A percentile compares a stretch with the other conserved stretches of the same genome.
Evolutionary conservation across 1,140 invertebrate genomes (phyloP).

Genomic region (Oedothorax gibbosus): DNA sequence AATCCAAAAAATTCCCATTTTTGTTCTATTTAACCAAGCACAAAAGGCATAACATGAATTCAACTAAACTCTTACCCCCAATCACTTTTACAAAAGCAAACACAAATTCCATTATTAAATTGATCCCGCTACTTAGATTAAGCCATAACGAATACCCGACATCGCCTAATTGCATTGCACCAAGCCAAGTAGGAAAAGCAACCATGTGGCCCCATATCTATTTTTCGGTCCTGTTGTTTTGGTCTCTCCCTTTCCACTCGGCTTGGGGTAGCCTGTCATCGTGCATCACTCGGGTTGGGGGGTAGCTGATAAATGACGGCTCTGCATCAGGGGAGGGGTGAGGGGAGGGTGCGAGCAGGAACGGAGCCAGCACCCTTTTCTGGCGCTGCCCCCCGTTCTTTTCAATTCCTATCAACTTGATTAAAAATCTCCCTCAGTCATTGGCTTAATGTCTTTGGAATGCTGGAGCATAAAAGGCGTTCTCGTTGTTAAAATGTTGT

Average conservation of each 20-base stretch:
- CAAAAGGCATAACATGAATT: too few relatives aligned
- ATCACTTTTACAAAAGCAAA: too few relatives aligned
- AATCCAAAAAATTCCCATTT: too few relatives aligned
- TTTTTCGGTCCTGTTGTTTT: slow-evolving; percentile 48
- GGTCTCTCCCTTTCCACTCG: slow-evolving; percentile 34
- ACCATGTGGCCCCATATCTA: slow-evolving; percentile 29
- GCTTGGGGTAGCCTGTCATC: slow-evolving; percentile 54
- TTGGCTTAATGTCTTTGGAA: slow-evolving; percentile 60
- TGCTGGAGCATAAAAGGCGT: slow-evolving; percentile 39
- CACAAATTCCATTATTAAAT: slow-evolving; percentile 50
- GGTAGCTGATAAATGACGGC: slow-evolving; percentile 52
- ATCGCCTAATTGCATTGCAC: slow-evolving; percentile 49
- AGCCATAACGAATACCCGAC: slow-evolving; percentile 52
- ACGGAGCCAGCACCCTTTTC: slow-evolving; percentile 27
- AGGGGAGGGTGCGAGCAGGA: background rate
- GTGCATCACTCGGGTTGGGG: slow-evolving; percentile 51
- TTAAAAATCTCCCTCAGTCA: slow-evolving; percentile 59
- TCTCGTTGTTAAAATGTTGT: slow-evolving; percentile 38
- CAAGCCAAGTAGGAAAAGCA: slow-evolving; percentile 49
- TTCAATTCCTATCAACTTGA: slow-evolving; percentile 45
- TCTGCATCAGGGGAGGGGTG: background rate
- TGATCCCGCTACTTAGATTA: slow-evolving; percentile 57
- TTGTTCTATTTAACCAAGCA: too few relatives aligned
- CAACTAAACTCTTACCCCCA: too few relatives aligned
- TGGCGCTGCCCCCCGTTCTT: background rate